Conservation (phyloP, 2,888 invertebrate genomes). For the Macrosiphum euphorbiae region DNA sequence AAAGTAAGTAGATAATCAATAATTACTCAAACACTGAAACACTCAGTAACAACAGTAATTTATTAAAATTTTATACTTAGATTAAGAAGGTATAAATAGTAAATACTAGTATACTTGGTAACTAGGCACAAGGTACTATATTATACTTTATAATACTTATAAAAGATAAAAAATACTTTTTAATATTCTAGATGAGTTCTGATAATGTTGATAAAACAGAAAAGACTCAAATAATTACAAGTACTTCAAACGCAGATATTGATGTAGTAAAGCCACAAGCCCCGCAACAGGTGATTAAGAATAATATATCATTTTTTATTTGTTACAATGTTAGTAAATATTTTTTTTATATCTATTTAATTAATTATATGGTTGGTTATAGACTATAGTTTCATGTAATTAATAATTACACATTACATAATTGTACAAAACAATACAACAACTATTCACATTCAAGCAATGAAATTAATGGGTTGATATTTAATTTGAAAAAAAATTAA, state of each 20-base stretch:
- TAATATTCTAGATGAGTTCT: neutral
- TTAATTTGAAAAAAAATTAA: conserved; percentile 19
- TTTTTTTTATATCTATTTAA: neutral
- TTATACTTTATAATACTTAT: too few species aligned
- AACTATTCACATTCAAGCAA: neutral
- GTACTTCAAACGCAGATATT: neutral
- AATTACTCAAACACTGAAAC: too few species aligned
- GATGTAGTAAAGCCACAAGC: neutral
- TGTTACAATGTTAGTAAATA: neutral
- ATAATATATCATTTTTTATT: neutral
- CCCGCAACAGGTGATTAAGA: neutral
- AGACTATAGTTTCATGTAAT: neutral
- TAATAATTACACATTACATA: neutral
- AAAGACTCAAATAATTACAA: neutral
- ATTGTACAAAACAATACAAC: neutral
- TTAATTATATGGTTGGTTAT: neutral
- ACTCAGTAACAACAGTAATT: too few species aligned
- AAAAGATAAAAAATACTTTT: neutral
- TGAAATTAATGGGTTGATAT: neutral
- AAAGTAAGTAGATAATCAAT: too few species aligned
- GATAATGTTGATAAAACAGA: neutral
- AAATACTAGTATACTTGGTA: too few species aligned
- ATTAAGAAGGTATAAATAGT: too few species aligned
- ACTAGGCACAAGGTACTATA: too few species aligned
- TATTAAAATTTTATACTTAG: too few species aligned